phyloP scores from a whole-genome alignment of 2,888 invertebrate species.

The Acrobasis consociella region DNA sequence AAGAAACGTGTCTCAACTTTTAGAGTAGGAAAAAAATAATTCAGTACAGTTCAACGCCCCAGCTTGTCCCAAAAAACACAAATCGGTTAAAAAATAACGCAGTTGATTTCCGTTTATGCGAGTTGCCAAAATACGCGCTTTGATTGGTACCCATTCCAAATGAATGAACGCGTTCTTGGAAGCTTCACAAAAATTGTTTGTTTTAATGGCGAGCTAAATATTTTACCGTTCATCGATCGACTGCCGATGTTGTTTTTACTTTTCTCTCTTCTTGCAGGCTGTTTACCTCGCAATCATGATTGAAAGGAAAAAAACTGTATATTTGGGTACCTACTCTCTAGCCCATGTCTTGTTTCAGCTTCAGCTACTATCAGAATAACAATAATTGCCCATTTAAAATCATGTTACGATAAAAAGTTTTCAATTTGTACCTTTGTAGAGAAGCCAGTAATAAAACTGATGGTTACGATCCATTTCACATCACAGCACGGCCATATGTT shows the following conservation, averaged over 20 bases:
- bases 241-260: not conserved
- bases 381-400: not conserved
- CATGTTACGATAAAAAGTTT: not conserved
- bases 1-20: too few relatives aligned
- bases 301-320: not conserved
- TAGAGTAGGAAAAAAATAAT: too few relatives aligned
- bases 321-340: not conserved
- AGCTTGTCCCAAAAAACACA: constrained; percentile 14
- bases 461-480: constrained; percentile 3
- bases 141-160: constrained; percentile 10
- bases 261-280: not conserved
- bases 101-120: constrained; percentile 10
- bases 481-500: constrained; percentile 5
- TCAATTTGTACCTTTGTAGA: not conserved
- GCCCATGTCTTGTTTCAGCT: not conserved
- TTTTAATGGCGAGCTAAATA: not conserved
- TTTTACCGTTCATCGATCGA: constrained; percentile 4
- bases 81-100: constrained; percentile 4
- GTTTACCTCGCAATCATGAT: not conserved
- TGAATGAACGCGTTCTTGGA: constrained; percentile 12
- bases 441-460: not conserved
- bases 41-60: not conserved
- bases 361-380: not conserved
- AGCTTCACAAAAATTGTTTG: not conserved
- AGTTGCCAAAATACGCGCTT: constrained; percentile 18